phyloP scores from a whole-genome alignment of 1,140 invertebrate species.

The Pseudomyrmex gracilis region DNA sequence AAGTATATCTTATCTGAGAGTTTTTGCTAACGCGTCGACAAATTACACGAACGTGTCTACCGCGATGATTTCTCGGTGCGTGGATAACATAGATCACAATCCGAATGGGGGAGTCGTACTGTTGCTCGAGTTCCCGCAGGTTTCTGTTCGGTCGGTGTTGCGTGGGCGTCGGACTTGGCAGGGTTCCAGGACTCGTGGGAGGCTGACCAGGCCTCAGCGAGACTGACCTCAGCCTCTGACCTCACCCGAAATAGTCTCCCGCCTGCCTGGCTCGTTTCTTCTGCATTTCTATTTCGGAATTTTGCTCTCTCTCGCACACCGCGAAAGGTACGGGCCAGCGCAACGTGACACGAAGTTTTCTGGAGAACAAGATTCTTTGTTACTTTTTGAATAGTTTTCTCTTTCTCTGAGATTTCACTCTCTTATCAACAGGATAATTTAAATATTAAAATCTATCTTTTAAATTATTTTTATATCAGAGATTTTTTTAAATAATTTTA shows the following conservation, averaged over 20 bases:
- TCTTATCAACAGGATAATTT: too few relatives aligned
- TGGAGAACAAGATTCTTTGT: slow-evolving; percentile 13
- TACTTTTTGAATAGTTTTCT: neutral
- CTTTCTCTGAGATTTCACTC: neutral
- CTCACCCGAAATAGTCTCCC: slow-evolving; percentile 85
- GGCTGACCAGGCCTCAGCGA: slow-evolving; percentile 84
- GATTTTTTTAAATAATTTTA: too few relatives aligned
- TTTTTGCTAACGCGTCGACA: slow-evolving; percentile 60
- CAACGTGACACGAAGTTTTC: slow-evolving; percentile 13
- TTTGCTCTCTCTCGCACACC: slow-evolving; percentile 67
- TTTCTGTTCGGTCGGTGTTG: slow-evolving; percentile 68
- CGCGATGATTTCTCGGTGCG: slow-evolving; percentile 65
- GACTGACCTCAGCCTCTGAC: slow-evolving; percentile 86
- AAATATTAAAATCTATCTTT: too few relatives aligned
- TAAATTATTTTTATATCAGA: too few relatives aligned
- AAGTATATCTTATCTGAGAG: slow-evolving; percentile 48
- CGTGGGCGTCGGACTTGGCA: slow-evolving; percentile 83
- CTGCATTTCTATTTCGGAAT: slow-evolving; percentile 76
- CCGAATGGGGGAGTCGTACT: slow-evolving; percentile 48
- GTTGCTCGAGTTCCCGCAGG: slow-evolving; percentile 73
- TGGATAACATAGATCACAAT: slow-evolving; percentile 70
- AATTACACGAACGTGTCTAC: slow-evolving; percentile 53
- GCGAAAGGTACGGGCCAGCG: slow-evolving; percentile 35
- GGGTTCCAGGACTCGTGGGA: slow-evolving; percentile 84
- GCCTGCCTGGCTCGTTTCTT: slow-evolving; percentile 72